Evolutionary conservation across 1,140 invertebrate species (phyloP), one percentile per base, ranked within the genome.

Genomic region (Megalopta genalis): DNA sequence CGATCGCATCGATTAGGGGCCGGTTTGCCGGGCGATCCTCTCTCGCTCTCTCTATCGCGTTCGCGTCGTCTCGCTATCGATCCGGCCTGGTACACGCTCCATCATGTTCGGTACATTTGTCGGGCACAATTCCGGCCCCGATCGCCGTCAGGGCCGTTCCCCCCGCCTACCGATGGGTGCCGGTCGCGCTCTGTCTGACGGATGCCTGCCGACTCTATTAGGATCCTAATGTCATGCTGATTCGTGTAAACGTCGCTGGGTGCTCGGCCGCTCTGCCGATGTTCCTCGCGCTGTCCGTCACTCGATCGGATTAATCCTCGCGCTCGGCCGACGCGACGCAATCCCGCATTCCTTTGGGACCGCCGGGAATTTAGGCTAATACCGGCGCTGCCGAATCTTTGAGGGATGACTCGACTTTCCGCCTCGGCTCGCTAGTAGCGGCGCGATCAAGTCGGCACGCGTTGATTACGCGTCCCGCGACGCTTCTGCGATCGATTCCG

Each of bases 101-200:
- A 73, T 79, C 37, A 39, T 79, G 70, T 52, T 62, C 37, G 27
- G 25, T 66, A 57, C 25, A 74, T 79, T 66, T 64, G 60, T 78
- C 76, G 65, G 52, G 18, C 21, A 57, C 54, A 59, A 78, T 71
- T 65, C 49, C 27, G 10, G 14, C n/a, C 9, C 18, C 7, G 64
- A n/a, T 46, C n/a, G 12, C 12, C 9, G 46, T 25, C 23, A 42
- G 39, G 39, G 12, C 39, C 8, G 12, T 42, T n/a, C n/a, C n/a
- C n/a, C n/a, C n/a, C 37, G 39, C 14, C 9, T 7, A 18, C n/a
- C n/a, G n/a, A n/a, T n/a, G 27, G 18, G 21, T 71, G 32, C n/a
- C 25, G 59, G 18, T 10, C n/a, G n/a, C n/a, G n/a, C n/a, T 25
- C 37, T 16, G 10, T 12, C 21, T 65, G 63, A 74, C 37, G 32